Conservation (phyloP, 2,113 vertebrate species). For the Burhinus oedicnemus region DNA sequence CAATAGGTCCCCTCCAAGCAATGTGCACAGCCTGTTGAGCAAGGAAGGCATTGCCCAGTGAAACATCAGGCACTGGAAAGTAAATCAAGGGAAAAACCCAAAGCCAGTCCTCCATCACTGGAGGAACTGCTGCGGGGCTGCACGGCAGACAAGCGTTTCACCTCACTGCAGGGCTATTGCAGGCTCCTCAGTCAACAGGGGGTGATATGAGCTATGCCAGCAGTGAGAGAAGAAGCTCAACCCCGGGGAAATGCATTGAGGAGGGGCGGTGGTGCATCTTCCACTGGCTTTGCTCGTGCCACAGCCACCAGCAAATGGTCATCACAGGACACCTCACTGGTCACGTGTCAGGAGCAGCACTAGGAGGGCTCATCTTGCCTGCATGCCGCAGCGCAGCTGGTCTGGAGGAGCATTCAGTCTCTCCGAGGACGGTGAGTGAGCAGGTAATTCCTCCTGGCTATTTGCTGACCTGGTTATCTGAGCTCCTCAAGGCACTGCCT, state of each 20-base stretch:
- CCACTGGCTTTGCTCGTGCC: neutral
- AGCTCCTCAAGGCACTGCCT: neutral
- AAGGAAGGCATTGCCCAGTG: neutral
- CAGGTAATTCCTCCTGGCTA: constrained; percentile 16
- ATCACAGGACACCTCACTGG: neutral
- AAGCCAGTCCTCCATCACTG: fast-evolving
- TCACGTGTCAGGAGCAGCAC: neutral
- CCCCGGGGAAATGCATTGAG: neutral
- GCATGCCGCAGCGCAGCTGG: fast-evolving
- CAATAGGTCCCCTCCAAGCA: neutral
- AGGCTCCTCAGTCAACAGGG: neutral
- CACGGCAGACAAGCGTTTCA: fast-evolving
- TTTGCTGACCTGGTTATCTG: neutral
- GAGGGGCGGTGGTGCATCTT: neutral
- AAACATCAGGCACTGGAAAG: neutral
- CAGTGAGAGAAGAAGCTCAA: neutral
- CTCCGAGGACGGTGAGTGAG: neutral
- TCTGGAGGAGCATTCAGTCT: neutral
- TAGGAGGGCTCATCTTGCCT: neutral
- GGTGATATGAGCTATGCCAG: neutral
- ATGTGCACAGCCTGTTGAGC: neutral
- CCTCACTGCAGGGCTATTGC: neutral
- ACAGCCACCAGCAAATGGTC: neutral
- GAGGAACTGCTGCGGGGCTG: neutral
- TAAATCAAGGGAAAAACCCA: neutral